Percentiles rank a stretch among this genome's conserved stretches.
Conservation (phyloP, 2,888 invertebrate species). For the Hirtodrosophila trivittata region DNA sequence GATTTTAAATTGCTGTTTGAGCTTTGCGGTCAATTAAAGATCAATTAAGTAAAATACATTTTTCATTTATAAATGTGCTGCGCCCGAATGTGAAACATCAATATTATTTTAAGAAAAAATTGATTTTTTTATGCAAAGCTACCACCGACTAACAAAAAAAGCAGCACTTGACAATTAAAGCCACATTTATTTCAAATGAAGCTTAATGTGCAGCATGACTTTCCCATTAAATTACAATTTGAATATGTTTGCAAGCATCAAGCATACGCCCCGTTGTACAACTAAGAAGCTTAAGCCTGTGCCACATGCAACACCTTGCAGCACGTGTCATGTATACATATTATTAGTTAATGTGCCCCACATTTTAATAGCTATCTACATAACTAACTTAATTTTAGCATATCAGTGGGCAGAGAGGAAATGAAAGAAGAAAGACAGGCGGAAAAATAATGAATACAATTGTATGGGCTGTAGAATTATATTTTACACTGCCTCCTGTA, state of each 20-base stretch:
- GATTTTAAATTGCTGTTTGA: conserved; percentile 4
- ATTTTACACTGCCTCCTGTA: too few species aligned
- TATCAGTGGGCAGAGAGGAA: conserved; percentile 30
- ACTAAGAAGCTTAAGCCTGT: background rate
- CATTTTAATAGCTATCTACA: conserved; percentile 11
- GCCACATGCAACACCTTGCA: conserved; percentile 16
- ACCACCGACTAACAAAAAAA: conserved; percentile 76
- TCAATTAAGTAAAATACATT: conserved; percentile 4
- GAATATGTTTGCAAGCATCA: conserved; percentile 22
- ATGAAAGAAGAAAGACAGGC: background rate
- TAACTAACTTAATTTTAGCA: conserved; percentile 36
- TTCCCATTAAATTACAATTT: conserved; percentile 50
- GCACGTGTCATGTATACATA: conserved; percentile 13
- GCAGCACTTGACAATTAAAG: conserved; percentile 59
- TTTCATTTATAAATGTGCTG: conserved; percentile 11
- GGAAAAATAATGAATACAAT: conserved; percentile 1
- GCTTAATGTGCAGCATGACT: conserved; percentile 35
- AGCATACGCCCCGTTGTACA: conserved; percentile 15
- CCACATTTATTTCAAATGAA: conserved; percentile 26
- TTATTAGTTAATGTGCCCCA: conserved; percentile 26
- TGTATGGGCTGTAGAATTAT: too few species aligned
- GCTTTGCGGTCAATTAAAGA: conserved; percentile 41
- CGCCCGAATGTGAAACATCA: background rate
- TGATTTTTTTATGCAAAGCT: conserved; percentile 46
- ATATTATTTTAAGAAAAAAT: background rate